Base-by-base conservation (phyloP, 2,888 invertebrate genomes). In the Fissipunctia ypsillon region DNA sequence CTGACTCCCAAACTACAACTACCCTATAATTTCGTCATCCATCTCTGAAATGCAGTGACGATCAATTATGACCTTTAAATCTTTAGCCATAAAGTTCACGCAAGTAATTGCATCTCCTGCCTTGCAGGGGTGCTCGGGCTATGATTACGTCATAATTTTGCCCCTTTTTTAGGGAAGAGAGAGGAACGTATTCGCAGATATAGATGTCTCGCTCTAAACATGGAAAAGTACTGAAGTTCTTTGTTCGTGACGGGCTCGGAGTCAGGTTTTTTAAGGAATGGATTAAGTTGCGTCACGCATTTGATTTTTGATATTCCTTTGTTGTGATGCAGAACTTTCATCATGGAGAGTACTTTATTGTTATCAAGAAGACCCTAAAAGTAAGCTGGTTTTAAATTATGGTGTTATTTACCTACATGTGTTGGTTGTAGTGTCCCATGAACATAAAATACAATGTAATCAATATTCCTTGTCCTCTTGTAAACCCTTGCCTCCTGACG, bases 81-180 rank as follows among this genome's bases (percentile, higher is more conserved):
- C 14, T 10, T n/a, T 0, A 0, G 0, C 0, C 0, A 80, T 88
- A 91, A 84, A 78, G 87, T 78, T 64, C 60, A 86, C 45, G 50
- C n/a, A 56, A 71, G 69, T 71, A 76, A 78, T 80, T 89, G 89
- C 90, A 89, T 83, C 84, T 69, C 48, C 31, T 73, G 65, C 70
- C 66, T 31, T 76, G 88, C 88, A 91, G 89, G 93, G 93, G 92
- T 92, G 89, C 85, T 86, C 83, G 86, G 84, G 90, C 88, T 91
- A 90, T 91, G 89, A 92, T 94, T 93, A 93, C 94, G 93, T 95
- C 94, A 95, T 93, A 90, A 93, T 91, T 92, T 90, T 91, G 91
- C 91, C 94, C 94, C 93, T 91, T 90, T 89, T 91, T 91, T 84
- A 84, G 83, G 80, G 80, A 88, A 89, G 76, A 76, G 89, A 83